Conservation (phyloP, 1,140 invertebrate genomes). For the Alviniconcha marisindica region DNA sequence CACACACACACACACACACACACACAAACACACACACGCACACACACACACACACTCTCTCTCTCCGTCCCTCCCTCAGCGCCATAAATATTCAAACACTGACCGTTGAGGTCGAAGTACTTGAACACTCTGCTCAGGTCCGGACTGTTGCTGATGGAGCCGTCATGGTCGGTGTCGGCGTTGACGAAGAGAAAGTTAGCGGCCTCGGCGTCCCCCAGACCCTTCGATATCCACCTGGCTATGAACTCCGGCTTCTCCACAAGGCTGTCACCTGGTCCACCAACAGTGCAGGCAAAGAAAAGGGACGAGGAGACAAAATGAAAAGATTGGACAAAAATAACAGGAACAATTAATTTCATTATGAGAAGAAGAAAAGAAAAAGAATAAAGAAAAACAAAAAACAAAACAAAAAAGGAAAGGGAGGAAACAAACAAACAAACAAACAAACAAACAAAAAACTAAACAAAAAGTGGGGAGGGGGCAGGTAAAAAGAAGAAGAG, state of each 20-base stretch:
- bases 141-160: slow-evolving; percentile 41
- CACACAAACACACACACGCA: slow-evolving; percentile 20
- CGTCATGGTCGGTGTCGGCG: slow-evolving; percentile 51
- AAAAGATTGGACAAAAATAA: neutral
- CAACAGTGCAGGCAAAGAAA: neutral
- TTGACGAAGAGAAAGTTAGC: slow-evolving; percentile 50
- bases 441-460: neutral
- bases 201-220: slow-evolving; percentile 40
- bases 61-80: neutral
- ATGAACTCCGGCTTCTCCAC: slow-evolving; percentile 48
- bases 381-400: neutral
- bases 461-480: neutral
- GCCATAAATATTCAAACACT: slow-evolving; percentile 22
- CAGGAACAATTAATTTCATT: too few species aligned
- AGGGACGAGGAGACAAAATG: neutral
- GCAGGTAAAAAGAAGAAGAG: neutral
- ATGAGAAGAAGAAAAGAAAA: neutral
- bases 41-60: neutral
- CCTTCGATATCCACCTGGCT: slow-evolving; percentile 34
- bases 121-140: slow-evolving; percentile 51
- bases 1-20: slow-evolving; percentile 32
- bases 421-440: neutral
- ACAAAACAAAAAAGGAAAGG: too few species aligned
- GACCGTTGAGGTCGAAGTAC: slow-evolving; percentile 55
- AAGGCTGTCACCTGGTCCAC: slow-evolving; percentile 43